Percentiles rank a stretch among this genome's conserved stretches.
Conservation (phyloP, 2,113 vertebrate species). For the Gopherus flavomarginatus region DNA sequence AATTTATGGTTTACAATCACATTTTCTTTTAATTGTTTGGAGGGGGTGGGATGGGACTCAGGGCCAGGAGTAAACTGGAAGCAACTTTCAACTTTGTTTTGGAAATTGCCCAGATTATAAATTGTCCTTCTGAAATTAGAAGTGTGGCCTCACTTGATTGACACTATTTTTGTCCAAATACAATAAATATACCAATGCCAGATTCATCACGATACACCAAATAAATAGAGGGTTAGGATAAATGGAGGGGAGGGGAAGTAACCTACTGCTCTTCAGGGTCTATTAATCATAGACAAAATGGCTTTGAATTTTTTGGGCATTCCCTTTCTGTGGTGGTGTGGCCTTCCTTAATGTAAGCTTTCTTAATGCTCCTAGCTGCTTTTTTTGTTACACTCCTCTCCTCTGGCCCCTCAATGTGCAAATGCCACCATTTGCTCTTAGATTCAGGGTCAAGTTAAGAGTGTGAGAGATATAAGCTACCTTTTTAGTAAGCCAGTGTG, state of each 20-base stretch:
- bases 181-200: background rate
- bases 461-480: background rate
- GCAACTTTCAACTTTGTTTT: slow-evolving; percentile 40
- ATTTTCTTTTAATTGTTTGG: too few relatives aligned
- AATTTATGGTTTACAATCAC: background rate
- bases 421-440: background rate
- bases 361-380: background rate
- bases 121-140: background rate
- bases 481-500: background rate
- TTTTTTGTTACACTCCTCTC: background rate
- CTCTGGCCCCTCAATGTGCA: background rate
- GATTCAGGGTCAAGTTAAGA: background rate
- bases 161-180: background rate
- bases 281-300: background rate
- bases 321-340: background rate
- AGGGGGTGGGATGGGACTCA: background rate
- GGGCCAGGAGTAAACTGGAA: slow-evolving; percentile 48
- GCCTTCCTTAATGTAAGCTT: background rate
- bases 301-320: background rate
- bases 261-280: background rate
- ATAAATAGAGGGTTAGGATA: background rate
- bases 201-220: background rate
- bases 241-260: background rate
- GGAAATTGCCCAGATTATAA: background rate
- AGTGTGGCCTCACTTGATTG: too few relatives aligned